Evolutionary conservation across 1,140 invertebrate species (phyloP), one percentile per base, ranked within the genome.

Genomic region (Mactra quadrangularis): DNA sequence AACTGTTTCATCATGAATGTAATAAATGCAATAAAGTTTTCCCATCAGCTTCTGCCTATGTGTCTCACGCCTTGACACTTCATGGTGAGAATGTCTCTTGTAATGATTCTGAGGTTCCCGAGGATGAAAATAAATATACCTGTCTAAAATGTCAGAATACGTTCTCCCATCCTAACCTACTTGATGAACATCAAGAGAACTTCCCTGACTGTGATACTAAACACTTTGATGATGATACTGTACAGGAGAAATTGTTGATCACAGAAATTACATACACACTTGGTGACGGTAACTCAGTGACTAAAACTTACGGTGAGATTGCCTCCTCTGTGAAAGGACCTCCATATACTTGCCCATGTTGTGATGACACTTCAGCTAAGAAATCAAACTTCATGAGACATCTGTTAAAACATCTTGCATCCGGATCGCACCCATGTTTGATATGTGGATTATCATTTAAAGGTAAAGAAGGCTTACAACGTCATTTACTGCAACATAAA

Each of bases 401-500:
- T 29, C 11, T 82, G 59, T 29, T 72, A 3, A 33, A 55, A 6
- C 68, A 82, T 59, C 15, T 72, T 6, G 22, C 27, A 22, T 31
- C 41, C 9, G 55, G 52, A 13, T 57, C 66, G 33, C 55, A 71
- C 62, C 27, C 45, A 22, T 82, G 78, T 62, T 17, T 70, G 22
- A 60, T 82, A 31, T 82, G 78, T 82, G 66, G 66, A 50, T 59
- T 60, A 11, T 50, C 33, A 31, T 62, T 82, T 35, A 82, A 72
- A 50, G 55, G 53, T 38, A 47, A 60, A 52, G 78, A 82, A 31
- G 66, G 68, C 15, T 15, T 71, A 27, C 35, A 60, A 25, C 50
- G 78, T 6, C 78, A 82, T 35, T 33, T 71, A 25, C 41, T 41
- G 11, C 35, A 50, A 22, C 78, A 82, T 62, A 62, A 45, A 31